These are phyloP conservation scores for Ephydatia muelleri DNA, from an alignment of 37 sponge, comb jelly and placozoan genomes.

Conservation along the genomic window DNA sequence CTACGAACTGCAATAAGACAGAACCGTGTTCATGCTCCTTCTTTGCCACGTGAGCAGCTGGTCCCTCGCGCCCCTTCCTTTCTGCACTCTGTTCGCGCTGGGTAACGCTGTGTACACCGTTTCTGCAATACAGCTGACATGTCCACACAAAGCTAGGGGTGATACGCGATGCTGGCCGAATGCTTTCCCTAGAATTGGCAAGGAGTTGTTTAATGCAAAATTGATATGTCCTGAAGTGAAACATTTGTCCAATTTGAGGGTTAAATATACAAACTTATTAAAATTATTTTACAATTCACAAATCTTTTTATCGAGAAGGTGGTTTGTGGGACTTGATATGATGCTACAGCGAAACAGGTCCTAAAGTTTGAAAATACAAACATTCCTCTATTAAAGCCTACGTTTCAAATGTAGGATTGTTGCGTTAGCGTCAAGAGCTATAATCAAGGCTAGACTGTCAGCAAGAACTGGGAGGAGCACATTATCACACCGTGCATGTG, in stretches of 20 bases:
- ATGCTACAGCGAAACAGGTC: no score
- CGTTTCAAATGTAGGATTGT: no score
- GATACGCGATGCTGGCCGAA: background rate
- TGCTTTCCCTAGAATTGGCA: background rate
- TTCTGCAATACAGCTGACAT: background rate
- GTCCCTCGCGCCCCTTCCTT: background rate
- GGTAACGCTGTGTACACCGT: background rate
- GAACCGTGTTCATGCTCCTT: conserved; percentile 40
- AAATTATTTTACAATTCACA: background rate
- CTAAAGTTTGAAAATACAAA: no score
- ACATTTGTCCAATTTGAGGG: background rate
- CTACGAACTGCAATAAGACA: conserved; percentile 47
- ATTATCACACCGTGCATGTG: no score
- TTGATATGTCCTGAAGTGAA: background rate
- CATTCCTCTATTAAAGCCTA: no score
- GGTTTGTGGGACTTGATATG: no score
- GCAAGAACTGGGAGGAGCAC: no score
- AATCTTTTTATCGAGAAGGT: no score
- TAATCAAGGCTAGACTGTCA: no score
- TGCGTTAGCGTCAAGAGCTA: no score
- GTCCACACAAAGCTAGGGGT: background rate
- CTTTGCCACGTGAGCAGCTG: background rate
- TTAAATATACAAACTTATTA: background rate
- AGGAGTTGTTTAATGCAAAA: background rate
- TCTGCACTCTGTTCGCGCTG: background rate